Base-by-base conservation (phyloP, 2,797 vertebrate genomes). In the Halcyon leucocephala region DNA sequence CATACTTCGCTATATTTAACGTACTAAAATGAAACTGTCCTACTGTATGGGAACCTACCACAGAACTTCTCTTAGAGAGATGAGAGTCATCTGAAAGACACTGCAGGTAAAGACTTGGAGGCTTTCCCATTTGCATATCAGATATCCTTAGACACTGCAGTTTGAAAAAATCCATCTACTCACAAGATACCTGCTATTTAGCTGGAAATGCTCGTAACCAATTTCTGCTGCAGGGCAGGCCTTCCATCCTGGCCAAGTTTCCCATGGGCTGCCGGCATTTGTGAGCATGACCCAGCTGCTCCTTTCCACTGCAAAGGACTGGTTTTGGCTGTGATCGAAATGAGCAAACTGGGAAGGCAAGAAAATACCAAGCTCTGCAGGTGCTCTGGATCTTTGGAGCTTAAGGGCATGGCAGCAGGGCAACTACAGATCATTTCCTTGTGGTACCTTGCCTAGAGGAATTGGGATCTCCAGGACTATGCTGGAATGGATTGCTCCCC, bases 131-230 rank as follows among this genome's bases (percentile, higher is more conserved):
- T 5, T 62, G 25, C 62, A 57, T 12, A 51, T 21, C 26, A 44
- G 60, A 60, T 14, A 46, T 21, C 9, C 31, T 55, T 28, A 46
- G 29, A 26, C 7, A 10, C 25, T 46, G 39, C 18, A 35, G 12
- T 28, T 18, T 51, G 57, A 61, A 70, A 42, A 64, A 42, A 86
- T 13, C 9, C 21, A 17, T 41, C 29, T 61, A 29, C 16, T 42
- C 2, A 0, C 28, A 51, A 51, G 44, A 20, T 44, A 19, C n/a
- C 12, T 1, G 2, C 28, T 28, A 10, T 52, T 58, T 52, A 70
- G 14, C 28, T 49, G 49, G 14, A 73, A 67, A 78, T 14, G 6
- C 55, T 12, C 33, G 12, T 46, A 79, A 41, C 1, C 12, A 7
- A 14, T 28, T 73, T 33, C 65, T 67, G n/a, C 41, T 67, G 17